phyloP scores from a whole-genome alignment of 2,888 invertebrate genomes.

The Eupithecia centaureata region DNA sequence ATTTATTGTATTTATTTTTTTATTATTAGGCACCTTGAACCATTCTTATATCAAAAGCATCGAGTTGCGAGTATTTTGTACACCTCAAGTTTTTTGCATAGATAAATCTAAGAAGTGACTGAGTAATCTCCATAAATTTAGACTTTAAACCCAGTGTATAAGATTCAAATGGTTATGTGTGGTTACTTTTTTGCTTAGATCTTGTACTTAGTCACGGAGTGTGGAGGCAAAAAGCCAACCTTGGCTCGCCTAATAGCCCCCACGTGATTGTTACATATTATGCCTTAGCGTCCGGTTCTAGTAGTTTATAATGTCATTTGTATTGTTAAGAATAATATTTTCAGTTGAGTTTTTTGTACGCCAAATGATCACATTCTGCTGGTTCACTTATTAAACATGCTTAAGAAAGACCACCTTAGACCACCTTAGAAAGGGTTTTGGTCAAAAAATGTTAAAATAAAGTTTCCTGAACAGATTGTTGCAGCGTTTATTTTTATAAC shows the following conservation, averaged over 20 bases:
- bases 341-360: constrained; percentile 21
- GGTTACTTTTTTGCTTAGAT: constrained; percentile 28
- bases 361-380: constrained; percentile 19
- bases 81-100: constrained; percentile 5
- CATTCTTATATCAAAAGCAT: neutral
- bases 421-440: neutral
- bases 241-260: constrained; percentile 66
- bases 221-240: constrained; percentile 71
- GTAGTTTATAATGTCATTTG: constrained; percentile 37
- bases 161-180: constrained; percentile 16
- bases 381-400: neutral
- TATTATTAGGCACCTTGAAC: neutral
- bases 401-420: too few species aligned
- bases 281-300: constrained; percentile 56
- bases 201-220: constrained; percentile 67
- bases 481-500: neutral
- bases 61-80: neutral
- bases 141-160: constrained; percentile 21
- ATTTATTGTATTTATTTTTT: too few species aligned
- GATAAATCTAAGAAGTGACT: neutral
- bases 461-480: neutral
- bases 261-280: constrained; percentile 70
- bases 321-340: constrained; percentile 29
- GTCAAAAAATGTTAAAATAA: neutral
- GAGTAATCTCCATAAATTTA: neutral